These are phyloP conservation scores for Acrocephalus arundinaceus DNA, from an alignment of 2,113 vertebrate species.

Conservation along the genomic window DNA sequence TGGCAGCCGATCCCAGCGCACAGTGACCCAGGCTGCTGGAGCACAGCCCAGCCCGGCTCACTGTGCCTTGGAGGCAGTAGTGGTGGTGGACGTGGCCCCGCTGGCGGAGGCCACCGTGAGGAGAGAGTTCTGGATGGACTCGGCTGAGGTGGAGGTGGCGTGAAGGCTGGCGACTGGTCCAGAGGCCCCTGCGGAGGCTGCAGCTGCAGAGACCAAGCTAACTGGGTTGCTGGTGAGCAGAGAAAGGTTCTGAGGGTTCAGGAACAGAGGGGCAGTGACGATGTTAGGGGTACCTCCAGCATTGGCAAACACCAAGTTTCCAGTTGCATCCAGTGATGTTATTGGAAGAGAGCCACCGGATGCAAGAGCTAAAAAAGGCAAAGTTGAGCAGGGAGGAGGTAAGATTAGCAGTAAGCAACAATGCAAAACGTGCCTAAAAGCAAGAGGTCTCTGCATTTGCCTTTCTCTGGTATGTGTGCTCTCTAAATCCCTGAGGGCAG, in stretches of 20 bases:
- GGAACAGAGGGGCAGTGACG: slow-evolving; percentile 94
- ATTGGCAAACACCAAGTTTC: slow-evolving; percentile 95
- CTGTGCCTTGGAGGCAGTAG: slow-evolving; percentile 97
- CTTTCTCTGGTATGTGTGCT: neutral
- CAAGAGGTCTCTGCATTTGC: neutral
- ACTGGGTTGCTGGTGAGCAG: slow-evolving; percentile 98
- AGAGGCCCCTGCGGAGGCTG: slow-evolving; percentile 80
- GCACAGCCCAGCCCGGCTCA: slow-evolving; percentile 76
- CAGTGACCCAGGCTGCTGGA: slow-evolving; percentile 37
- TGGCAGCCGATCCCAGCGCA: slow-evolving; percentile 48
- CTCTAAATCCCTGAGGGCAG: neutral
- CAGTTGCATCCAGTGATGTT: slow-evolving; percentile 91
- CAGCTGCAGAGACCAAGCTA: slow-evolving; percentile 91
- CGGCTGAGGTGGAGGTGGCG: slow-evolving; percentile 79
- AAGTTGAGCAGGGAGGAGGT: slow-evolving; percentile 30
- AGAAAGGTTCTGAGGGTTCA: slow-evolving; percentile 98
- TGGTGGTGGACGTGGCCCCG: slow-evolving; percentile 88
- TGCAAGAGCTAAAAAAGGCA: slow-evolving; percentile 84
- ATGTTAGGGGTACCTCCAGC: slow-evolving; percentile 89
- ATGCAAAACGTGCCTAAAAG: neutral
- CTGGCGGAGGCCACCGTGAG: slow-evolving; percentile 85
- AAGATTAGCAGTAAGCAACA: neutral
- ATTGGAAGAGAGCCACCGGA: slow-evolving; percentile 94
- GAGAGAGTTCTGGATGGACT: slow-evolving; percentile 87
- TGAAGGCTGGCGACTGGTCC: slow-evolving; percentile 89